These are phyloP conservation scores for Nerophis ophidion DNA, from an alignment of 2,113 vertebrate genomes.

Conservation along the genomic window DNA sequence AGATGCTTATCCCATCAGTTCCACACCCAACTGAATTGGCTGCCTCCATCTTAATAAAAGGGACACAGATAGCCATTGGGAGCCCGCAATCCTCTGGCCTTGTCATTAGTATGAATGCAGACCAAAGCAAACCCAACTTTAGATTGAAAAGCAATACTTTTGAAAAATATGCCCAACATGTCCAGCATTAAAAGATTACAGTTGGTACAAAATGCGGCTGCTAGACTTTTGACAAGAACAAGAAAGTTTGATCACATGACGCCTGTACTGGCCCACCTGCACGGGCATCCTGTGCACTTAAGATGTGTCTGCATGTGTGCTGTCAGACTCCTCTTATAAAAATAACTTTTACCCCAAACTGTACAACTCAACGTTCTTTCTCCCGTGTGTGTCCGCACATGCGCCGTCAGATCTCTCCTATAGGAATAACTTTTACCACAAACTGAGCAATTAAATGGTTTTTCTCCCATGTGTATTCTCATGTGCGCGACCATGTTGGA, in stretches of 20 bases:
- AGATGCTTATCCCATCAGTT: conserved; percentile 49
- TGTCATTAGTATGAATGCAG: conserved; percentile 41
- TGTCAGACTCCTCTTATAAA: background rate
- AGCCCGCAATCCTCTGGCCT: conserved; percentile 38
- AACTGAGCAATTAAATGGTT: background rate
- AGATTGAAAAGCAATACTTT: too few species aligned
- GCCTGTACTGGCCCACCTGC: too few species aligned
- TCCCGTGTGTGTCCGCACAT: background rate
- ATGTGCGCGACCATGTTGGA: background rate
- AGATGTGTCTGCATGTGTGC: background rate
- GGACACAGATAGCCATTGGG: conserved; percentile 45
- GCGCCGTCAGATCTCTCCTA: background rate
- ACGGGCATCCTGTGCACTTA: too few species aligned
- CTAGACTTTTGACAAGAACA: too few species aligned
- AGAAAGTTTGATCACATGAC: too few species aligned
- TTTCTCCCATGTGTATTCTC: background rate
- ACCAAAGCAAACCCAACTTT: too few species aligned
- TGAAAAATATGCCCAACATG: too few species aligned
- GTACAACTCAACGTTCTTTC: background rate
- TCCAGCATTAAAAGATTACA: too few species aligned
- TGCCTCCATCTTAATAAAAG: conserved; percentile 52
- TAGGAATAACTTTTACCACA: background rate
- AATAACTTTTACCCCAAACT: background rate
- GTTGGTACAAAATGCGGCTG: too few species aligned
- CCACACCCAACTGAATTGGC: conserved; percentile 31